A percentile compares a stretch with the other conserved stretches of the same genome.
These are phyloP conservation scores for Caretta caretta DNA, from an alignment of 2,113 vertebrate genomes.

Conservation along the genomic window DNA sequence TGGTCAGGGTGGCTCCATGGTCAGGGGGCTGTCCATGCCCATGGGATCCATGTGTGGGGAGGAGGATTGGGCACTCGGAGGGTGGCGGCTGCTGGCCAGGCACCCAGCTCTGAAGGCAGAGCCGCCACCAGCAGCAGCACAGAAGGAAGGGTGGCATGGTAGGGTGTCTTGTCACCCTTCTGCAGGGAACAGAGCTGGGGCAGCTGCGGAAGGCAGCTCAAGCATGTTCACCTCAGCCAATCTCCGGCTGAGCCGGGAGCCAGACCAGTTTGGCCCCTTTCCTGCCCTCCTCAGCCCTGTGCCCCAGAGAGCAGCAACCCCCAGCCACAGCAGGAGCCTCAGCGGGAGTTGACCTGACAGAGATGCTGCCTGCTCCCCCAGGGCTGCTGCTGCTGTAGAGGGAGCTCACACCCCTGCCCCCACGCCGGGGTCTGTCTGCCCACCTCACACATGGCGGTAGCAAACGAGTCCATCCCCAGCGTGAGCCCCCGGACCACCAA, in stretches of 20 bases:
- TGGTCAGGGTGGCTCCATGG: no score
- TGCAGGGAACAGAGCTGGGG: neutral
- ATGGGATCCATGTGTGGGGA: no score
- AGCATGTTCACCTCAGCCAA: neutral
- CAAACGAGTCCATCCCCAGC: constrained; percentile 37
- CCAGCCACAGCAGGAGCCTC: constrained; percentile 6
- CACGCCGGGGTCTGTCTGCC: neutral
- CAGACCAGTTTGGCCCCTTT: neutral
- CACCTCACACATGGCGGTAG: constrained; percentile 39
- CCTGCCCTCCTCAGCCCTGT: neutral
- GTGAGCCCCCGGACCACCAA: neutral
- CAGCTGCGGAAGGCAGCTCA: neutral
- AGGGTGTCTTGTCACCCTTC: no score
- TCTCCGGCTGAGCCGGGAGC: neutral
- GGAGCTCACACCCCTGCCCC: no score
- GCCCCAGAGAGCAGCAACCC: fast-evolving
- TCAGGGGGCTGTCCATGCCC: no score
- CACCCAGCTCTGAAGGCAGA: no score
- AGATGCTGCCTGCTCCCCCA: neutral
- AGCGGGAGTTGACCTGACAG: neutral
- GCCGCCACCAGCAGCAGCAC: no score
- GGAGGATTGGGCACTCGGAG: no score
- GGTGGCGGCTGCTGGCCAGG: no score
- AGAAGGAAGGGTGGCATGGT: no score
- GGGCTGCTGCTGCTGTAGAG: neutral